Evolutionary conservation across 2,113 vertebrate genomes (phyloP), one percentile per base, ranked within the genome.

Genomic region (Hippoglossus stenolepis): DNA sequence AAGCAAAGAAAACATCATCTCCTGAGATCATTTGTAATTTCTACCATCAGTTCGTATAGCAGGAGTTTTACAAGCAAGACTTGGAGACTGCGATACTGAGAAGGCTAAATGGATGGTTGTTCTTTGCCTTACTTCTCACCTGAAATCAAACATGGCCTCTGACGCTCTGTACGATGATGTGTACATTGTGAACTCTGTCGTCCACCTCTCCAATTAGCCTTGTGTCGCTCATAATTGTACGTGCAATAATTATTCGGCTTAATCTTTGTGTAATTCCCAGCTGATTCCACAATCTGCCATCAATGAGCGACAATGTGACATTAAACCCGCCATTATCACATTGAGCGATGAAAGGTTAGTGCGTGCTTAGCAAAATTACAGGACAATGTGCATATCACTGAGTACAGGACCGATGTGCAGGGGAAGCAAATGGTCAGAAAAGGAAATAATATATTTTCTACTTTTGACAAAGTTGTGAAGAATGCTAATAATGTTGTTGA

Each of bases 111-210:
- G 4, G 60, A 26, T n/a, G 9, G 3, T 61, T 60, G 60, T 67
- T 40, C 38, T 67, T 21, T 35, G 77, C 40, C 35, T 38, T 38
- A 45, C 11, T 11, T 43, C 40, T 12, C 40, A 43, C 12, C 11
- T 43, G 12, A 43, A 43, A 43, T 83, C 88, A 93, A 88, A 94
- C 87, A 92, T 51, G 85, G 87, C 85, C 90, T 86, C 83, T 91
- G 93, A 69, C 58, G 64, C 31, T 56, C 45, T 83, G 21, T 13
- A 43, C 56, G 85, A 73, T 74, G 21, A 74, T 57, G 57, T 66
- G 63, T 80, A 64, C 62, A 65, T 70, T 70, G 59, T 82, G 71
- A 78, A 9, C 43, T 69, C 64, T 40, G 4, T 6, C 53, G 68
- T 81, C 65, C 49, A 51, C 79, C 54, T 59, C 72, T 64, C 62